These are phyloP conservation scores for Pseudomugil tenellus DNA, from an alignment of 2,797 vertebrate genomes.

Conservation along the genomic window DNA sequence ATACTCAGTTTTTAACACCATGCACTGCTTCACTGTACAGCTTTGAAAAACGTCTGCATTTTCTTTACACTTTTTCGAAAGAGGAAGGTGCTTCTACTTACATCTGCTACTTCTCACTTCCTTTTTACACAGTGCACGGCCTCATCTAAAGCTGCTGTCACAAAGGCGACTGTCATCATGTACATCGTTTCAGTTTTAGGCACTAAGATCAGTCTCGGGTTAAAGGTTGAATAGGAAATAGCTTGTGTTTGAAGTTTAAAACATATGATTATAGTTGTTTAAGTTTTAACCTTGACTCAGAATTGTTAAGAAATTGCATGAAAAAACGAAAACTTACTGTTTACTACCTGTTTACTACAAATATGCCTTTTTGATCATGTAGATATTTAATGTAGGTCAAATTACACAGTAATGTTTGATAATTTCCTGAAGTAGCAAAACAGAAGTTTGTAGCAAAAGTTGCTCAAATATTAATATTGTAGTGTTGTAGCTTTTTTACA, in stretches of 20 bases:
- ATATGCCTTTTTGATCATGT: not conserved
- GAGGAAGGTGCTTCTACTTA: conserved; percentile 56
- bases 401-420: not conserved
- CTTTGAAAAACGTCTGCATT: not conserved
- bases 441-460: not conserved
- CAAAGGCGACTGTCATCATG: not conserved
- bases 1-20: not conserved
- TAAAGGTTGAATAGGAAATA: not conserved
- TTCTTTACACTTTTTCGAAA: conserved; percentile 38
- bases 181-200: not conserved
- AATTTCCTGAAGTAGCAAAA: not conserved
- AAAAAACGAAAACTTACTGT: not conserved
- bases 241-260: not conserved
- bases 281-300: not conserved
- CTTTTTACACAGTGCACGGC: conserved; percentile 39
- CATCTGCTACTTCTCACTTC: conserved; percentile 59
- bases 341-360: not conserved
- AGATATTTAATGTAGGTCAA: not conserved
- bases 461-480: no score
- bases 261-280: not conserved
- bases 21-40: conserved; percentile 8
- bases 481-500: no score
- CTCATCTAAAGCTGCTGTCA: conserved; percentile 18
- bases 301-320: not conserved
- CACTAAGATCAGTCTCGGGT: not conserved